Conservation (phyloP, 2,888 invertebrate genomes). For the Erpobdella octoculata region DNA sequence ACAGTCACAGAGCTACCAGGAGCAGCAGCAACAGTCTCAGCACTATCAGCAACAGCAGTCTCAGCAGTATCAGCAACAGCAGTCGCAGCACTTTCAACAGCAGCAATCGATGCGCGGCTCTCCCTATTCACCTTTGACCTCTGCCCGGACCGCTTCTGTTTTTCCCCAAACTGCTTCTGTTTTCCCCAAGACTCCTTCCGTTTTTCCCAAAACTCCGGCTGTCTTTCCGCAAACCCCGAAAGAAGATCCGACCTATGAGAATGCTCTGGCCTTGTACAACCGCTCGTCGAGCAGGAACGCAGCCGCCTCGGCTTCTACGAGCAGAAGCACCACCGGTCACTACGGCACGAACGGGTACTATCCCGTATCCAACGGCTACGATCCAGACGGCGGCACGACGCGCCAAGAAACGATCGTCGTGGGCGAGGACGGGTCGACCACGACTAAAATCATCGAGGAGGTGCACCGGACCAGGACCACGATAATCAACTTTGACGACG, state of each 20-base stretch:
- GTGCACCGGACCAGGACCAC: slow-evolving; percentile 22
- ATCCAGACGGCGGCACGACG: slow-evolving; percentile 7
- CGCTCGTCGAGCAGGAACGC: not conserved
- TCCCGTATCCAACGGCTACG: slow-evolving; percentile 13
- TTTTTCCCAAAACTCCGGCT: not conserved
- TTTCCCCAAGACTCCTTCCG: not conserved
- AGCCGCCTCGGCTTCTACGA: not conserved
- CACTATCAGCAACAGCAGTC: not conserved
- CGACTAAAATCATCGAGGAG: slow-evolving; percentile 20
- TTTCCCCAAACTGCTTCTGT: not conserved
- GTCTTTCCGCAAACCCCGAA: not conserved
- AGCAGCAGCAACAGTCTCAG: slow-evolving; percentile 3
- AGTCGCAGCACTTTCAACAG: not conserved
- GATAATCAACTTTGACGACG: slow-evolving; percentile 24
- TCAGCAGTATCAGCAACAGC: not conserved
- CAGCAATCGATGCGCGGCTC: not conserved
- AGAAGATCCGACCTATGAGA: slow-evolving; percentile 14
- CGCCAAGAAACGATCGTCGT: slow-evolving; percentile 7
- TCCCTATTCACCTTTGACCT: not conserved
- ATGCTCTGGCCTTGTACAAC: slow-evolving; percentile 12
- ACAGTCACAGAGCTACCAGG: not conserved
- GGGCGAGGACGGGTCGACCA: slow-evolving; percentile 18
- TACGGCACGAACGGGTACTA: slow-evolving; percentile 2
- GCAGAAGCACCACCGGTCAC: not conserved
- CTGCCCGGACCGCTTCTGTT: not conserved